Base-by-base conservation (phyloP, 2,113 vertebrate genomes). In the Coptodon rendalli region DNA sequence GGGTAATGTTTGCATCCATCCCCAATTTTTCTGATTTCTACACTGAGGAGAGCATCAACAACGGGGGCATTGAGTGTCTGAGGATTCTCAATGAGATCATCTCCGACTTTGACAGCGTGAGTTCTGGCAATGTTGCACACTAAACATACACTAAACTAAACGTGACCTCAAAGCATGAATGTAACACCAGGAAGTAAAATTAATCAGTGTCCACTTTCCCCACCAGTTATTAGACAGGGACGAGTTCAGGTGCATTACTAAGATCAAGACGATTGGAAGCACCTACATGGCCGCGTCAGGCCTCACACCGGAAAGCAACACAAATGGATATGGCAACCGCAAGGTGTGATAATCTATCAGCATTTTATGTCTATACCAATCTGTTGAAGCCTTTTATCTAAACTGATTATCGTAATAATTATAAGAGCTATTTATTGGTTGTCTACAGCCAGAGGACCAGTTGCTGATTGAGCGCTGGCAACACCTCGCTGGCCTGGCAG, bases 21-120 rank as follows among this genome's bases (percentile, higher is more conserved):
- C 98, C 98, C 22, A 99, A 99, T 94, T 99, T 99, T 2, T 97
- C 98, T 0, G 98, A 99, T 90, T 99, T 99, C 96, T 99, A 99
- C 95, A 99, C 98, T 0, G 98, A 99, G 87, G 98, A 99, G 92
- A 96, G 97, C 93, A 98, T 99, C 94, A 99, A 99, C 93, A 99
- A 99, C 0, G 98, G 98, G 1, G 98, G 98, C 57, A 96, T 99
- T 0, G 98, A 99, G 90, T 99, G 98, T 92, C 96, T 99, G 66
- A 94, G 98, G 56, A 99, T 99, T 94, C 98, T 99, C 87, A 99
- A 99, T 1, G 98, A 99, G 95, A 99, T 99, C 80, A 99, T 99
- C 95, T 99, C 98, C 0, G 98, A 99, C 91, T 99, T 99, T 1
- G 98, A 99, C 19, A 97, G 97, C 2, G 98, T 99, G 95, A 97